Evolutionary conservation across 64 coral and sea anemone genomes (phyloP).

Genomic region (Montipora capricornis): DNA sequence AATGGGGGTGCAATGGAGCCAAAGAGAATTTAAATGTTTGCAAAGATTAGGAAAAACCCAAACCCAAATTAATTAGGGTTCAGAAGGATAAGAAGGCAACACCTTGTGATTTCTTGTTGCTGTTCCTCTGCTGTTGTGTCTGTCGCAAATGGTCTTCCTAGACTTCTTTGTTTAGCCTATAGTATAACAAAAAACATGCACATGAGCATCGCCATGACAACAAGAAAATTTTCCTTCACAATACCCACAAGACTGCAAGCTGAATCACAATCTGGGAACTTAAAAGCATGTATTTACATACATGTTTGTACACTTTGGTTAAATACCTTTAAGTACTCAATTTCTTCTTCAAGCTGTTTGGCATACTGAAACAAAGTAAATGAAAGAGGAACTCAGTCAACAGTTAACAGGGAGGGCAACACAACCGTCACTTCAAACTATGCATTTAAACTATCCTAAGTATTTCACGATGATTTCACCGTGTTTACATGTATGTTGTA

Average conservation of each 20-base stretch:
- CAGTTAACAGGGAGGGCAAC: no score
- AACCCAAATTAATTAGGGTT: background rate
- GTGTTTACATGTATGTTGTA: no score
- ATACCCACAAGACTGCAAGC: background rate
- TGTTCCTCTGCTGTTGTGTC: conserved; percentile 96
- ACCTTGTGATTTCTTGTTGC: conserved; percentile 98
- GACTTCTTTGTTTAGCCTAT: conserved; percentile 92
- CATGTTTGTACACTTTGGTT: background rate
- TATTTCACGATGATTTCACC: no score
- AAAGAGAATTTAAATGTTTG: no score
- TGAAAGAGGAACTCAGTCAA: background rate
- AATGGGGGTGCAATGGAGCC: no score
- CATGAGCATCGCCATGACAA: background rate
- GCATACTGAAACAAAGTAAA: conserved; percentile 60
- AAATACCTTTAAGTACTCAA: conserved; percentile 94
- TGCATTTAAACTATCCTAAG: no score
- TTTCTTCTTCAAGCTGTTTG: conserved; percentile 98
- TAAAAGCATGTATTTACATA: background rate
- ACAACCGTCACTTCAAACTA: no score
- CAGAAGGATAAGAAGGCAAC: background rate
- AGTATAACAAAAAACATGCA: conserved; percentile 1
- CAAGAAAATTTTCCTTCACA: no score
- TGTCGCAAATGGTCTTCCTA: conserved; percentile 90
- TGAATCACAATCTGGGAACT: background rate
- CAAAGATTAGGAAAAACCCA: no score